These are phyloP conservation scores for Dione juno DNA, from an alignment of 2,888 invertebrate species.

Conservation along the genomic window DNA sequence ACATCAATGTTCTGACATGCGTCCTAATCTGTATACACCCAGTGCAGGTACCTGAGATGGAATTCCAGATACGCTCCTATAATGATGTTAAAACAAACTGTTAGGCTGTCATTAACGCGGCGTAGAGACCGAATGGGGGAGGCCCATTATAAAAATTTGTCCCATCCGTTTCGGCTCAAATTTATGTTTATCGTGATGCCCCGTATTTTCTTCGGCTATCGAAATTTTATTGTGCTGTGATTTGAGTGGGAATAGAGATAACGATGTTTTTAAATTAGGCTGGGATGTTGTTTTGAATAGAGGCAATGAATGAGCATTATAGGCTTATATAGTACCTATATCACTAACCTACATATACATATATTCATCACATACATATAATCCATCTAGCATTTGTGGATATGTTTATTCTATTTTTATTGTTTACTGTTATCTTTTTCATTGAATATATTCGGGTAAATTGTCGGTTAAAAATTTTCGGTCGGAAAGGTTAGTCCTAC, in stretches of 20 bases:
- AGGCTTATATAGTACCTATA: constrained; percentile 50
- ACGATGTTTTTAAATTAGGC: constrained; percentile 75
- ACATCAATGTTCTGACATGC: constrained; percentile 59
- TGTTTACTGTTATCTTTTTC: no score
- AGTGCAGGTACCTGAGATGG: constrained; percentile 74
- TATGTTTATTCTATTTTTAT: no score
- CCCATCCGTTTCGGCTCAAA: constrained; percentile 81
- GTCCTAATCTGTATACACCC: constrained; percentile 52
- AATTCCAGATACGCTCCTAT: constrained; percentile 81
- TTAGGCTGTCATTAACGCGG: constrained; percentile 82
- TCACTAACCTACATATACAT: constrained; percentile 2
- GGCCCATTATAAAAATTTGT: constrained; percentile 83
- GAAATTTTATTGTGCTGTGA: constrained; percentile 79
- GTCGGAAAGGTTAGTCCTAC: no score
- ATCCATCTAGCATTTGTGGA: no score
- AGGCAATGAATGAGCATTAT: constrained; percentile 65
- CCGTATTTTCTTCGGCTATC: constrained; percentile 77
- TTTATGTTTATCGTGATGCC: constrained; percentile 81
- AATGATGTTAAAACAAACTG: constrained; percentile 84
- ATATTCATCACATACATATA: no score
- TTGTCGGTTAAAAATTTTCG: no score
- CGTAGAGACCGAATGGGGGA: constrained; percentile 77
- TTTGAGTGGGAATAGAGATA: constrained; percentile 81
- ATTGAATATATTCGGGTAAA: no score
- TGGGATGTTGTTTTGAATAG: constrained; percentile 67